Percentiles rank a stretch among this genome's conserved stretches.
Evolutionary conservation across 2,888 invertebrate genomes (phyloP).

Genomic region (Apocheima hispidaria): DNA sequence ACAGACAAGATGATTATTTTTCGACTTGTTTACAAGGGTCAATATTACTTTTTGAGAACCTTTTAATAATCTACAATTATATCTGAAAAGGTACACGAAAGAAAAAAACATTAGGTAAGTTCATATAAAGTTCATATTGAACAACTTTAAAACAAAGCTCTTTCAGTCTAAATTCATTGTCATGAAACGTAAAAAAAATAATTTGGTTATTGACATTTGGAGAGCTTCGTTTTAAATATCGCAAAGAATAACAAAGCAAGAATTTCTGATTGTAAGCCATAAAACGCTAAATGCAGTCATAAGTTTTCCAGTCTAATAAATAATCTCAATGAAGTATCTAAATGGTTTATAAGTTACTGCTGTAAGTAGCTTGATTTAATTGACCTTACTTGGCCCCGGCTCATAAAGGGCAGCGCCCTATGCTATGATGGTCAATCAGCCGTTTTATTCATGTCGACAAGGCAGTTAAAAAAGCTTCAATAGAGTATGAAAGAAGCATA

Average conservation of each 20-base stretch:
- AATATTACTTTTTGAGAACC: conserved; percentile 7
- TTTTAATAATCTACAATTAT: neutral
- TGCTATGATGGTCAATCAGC: conserved; percentile 56
- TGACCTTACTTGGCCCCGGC: conserved; percentile 70
- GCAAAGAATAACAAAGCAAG: conserved; percentile 26
- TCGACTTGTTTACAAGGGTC: neutral
- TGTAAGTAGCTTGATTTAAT: conserved; percentile 68
- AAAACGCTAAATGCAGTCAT: conserved; percentile 4
- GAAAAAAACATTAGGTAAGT: neutral
- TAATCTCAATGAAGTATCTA: conserved; percentile 33
- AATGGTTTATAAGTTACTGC: conserved; percentile 43
- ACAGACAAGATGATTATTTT: conserved; percentile 38
- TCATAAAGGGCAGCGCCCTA: conserved; percentile 68
- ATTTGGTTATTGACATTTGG: neutral
- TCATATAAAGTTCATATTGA: neutral
- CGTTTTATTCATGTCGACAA: conserved; percentile 46
- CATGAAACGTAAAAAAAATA: neutral
- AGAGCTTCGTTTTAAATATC: conserved; percentile 10
- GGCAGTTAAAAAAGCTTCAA: conserved; percentile 39
- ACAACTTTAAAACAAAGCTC: conserved; percentile 14
- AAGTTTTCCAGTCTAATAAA: conserved; percentile 22
- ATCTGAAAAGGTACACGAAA: conserved; percentile 26
- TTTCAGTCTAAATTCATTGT: neutral
- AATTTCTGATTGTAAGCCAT: neutral
- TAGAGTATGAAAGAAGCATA: conserved; percentile 25